Conservation (phyloP, 2,797 vertebrate genomes). For the Geotrypetes seraphini region DNA sequence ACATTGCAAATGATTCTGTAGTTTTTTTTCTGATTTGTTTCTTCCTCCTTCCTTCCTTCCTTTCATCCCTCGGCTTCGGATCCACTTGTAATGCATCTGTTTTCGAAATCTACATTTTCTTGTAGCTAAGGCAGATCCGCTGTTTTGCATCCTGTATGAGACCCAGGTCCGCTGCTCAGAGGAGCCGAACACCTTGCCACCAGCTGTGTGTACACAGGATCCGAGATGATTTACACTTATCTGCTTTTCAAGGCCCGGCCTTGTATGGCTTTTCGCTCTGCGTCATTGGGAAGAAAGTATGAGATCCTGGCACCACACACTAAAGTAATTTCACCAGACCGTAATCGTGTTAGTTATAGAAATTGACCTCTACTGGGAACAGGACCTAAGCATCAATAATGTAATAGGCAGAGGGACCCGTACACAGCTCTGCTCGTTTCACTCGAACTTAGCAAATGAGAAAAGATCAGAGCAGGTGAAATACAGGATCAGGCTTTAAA, state of each 20-base stretch:
- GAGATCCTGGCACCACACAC: not conserved
- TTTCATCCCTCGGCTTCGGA: too few relatives aligned
- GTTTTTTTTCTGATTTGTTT: too few relatives aligned
- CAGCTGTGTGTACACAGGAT: conserved; percentile 45
- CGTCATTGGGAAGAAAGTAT: not conserved
- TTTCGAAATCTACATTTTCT: conserved; percentile 20
- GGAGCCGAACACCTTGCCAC: conserved; percentile 45
- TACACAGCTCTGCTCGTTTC: not conserved
- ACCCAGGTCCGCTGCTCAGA: conserved; percentile 20
- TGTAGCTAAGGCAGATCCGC: conserved; percentile 19
- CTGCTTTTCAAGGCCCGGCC: conserved; percentile 17
- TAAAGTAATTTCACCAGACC: conserved; percentile 2
- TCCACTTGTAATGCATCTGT: conserved; percentile 54
- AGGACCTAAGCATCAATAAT: not conserved
- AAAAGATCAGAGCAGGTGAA: not conserved
- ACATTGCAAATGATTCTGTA: too few relatives aligned
- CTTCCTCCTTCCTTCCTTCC: too few relatives aligned
- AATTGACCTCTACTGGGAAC: conserved; percentile 1
- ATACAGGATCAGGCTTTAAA: too few relatives aligned
- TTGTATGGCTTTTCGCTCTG: conserved; percentile 21
- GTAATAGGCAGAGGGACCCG: not conserved
- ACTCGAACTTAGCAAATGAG: not conserved
- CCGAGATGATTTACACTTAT: conserved; percentile 5
- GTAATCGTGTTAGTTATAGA: conserved; percentile 6
- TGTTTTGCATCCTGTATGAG: conserved; percentile 28